phyloP scores from a whole-genome alignment of 2,888 invertebrate genomes.

The Chironomus riparius region DNA sequence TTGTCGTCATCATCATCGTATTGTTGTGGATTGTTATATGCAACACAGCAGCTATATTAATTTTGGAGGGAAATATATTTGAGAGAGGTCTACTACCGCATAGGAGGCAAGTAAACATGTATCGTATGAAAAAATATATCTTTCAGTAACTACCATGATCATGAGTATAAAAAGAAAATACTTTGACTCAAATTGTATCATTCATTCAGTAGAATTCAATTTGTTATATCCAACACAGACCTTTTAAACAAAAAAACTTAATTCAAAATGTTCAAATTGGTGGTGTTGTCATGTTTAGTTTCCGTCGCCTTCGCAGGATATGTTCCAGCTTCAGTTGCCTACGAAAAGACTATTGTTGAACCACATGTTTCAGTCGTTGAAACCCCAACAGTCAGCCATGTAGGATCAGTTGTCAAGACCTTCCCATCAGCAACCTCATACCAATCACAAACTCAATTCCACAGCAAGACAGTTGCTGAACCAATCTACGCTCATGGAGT shows the following conservation, averaged over 20 bases:
- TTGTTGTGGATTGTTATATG: no score
- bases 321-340: not conserved
- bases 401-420: not conserved
- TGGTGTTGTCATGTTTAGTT: slow-evolving; percentile 25
- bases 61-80: no score
- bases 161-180: slow-evolving; percentile 22
- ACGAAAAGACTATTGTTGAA: slow-evolving; percentile 15
- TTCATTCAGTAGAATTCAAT: slow-evolving; percentile 21
- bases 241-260: slow-evolving; percentile 17
- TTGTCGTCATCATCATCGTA: no score
- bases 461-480: slow-evolving; percentile 19
- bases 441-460: slow-evolving; percentile 12
- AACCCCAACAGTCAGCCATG: slow-evolving; percentile 14
- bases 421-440: slow-evolving; percentile 18
- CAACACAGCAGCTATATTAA: no score
- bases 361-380: slow-evolving; percentile 5
- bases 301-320: slow-evolving; percentile 13
- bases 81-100: no score
- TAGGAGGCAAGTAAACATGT: no score
- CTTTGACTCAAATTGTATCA: slow-evolving; percentile 21
- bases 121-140: no score
- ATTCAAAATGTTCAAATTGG: slow-evolving; percentile 27
- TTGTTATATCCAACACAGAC: slow-evolving; percentile 27
- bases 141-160: not conserved
- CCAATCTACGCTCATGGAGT: slow-evolving; percentile 27